Evolutionary conservation across 2,113 vertebrate genomes (phyloP).

Genomic region (Acrocephalus arundinaceus): DNA sequence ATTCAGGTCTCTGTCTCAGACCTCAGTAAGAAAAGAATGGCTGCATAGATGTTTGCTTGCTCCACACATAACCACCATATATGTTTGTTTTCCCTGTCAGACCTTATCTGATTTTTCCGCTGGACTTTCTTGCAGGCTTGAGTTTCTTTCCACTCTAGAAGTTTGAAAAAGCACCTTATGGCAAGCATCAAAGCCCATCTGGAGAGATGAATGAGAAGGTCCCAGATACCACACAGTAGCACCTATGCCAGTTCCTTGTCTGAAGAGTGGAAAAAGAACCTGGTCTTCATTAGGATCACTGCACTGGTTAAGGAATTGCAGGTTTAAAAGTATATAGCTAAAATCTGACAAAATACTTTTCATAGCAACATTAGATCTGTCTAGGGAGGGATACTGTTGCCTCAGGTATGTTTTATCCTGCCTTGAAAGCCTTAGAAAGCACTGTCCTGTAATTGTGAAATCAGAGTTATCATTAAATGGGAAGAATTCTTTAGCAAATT

Average conservation of each 20-base stretch:
- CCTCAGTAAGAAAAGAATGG: not conserved
- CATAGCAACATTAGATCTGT: conserved; percentile 63
- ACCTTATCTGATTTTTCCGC: not conserved
- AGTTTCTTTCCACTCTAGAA: not conserved
- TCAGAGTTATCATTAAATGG: conserved; percentile 70
- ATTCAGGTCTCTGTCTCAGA: not conserved
- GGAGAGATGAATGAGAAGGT: not conserved
- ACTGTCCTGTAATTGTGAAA: conserved; percentile 78
- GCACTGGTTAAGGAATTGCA: conserved; percentile 83
- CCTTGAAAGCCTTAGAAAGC: conserved; percentile 72
- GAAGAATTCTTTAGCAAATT: conserved; percentile 76
- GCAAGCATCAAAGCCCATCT: not conserved
- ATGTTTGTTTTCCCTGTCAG: not conserved
- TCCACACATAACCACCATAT: not conserved
- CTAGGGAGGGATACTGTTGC: conserved; percentile 57
- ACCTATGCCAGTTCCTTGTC: conserved; percentile 66
- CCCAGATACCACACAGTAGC: conserved; percentile 44
- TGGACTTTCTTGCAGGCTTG: not conserved
- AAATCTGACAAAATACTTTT: conserved; percentile 77
- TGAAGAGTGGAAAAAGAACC: conserved; percentile 77
- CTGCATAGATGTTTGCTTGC: not conserved
- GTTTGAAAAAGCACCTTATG: not conserved
- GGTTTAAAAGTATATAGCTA: conserved; percentile 80
- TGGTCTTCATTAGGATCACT: conserved; percentile 85
- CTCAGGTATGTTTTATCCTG: conserved; percentile 68